Evolutionary conservation across 2,888 invertebrate genomes (phyloP), one percentile per base, ranked within the genome.

Genomic region (Cartodere bifasciata): DNA sequence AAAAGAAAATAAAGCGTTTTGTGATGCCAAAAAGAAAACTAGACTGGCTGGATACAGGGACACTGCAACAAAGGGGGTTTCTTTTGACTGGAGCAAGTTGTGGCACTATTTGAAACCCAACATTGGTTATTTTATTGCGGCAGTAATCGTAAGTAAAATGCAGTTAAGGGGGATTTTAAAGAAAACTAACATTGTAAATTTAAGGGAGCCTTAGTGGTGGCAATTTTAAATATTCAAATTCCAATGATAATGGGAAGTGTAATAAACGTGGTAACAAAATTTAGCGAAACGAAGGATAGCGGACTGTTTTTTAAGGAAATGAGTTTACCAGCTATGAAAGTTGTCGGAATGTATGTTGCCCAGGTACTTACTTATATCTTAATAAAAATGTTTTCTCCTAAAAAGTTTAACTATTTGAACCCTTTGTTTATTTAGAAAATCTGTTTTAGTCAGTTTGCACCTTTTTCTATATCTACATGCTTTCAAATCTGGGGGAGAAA

Each of bases 401-500:
- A n/a, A n/a, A n/a, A n/a, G n/a, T n/a, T n/a, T n/a, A n/a, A n/a
- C n/a, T n/a, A n/a, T n/a, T n/a, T n/a, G n/a, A n/a, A n/a, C n/a
- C n/a, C 11, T 11, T 24, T 6, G 24, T 9, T 24, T 10, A 20
- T 20, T 7, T 20, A n/a, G 9, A 13, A 29, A 6, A 29, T 21
- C 26, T 4, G 11, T 17, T 25, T 22, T 24, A 51, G 84, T 82
- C 90, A 9, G 58, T 75, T 12, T 81, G 87, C 51, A 94, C 95
- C 28, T 90, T 90, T 53, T 60, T 75, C 29, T 97, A 95, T 60
- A 94, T 97, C 44, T 78, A 82, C 36, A 65, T 86, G 36, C 60
- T 97, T 21, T 79, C 90, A 1, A 75, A 81, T 52, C 74, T 92
- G 25, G 95, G 95, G 0, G 95, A 97, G 60, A 70, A 74, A 46